Percentiles rank a stretch among this genome's conserved stretches.
Evolutionary conservation across 2,113 vertebrate species (phyloP).

Genomic region (Tauraco erythrolophus): DNA sequence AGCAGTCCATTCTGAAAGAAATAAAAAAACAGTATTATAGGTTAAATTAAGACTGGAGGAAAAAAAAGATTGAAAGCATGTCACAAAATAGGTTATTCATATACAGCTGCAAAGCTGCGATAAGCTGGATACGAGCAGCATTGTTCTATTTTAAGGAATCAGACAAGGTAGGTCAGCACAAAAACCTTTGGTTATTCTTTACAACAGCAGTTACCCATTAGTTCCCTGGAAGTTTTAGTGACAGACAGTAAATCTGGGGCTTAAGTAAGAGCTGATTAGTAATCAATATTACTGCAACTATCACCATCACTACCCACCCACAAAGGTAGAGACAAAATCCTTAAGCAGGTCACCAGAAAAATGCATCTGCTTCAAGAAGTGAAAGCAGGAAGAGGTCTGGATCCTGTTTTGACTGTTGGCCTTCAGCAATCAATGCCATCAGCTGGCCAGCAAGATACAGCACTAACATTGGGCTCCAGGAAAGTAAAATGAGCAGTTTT

Average conservation of each 20-base stretch:
- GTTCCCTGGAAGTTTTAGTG: not conserved
- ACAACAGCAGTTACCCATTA: not conserved
- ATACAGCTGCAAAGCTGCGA: not conserved
- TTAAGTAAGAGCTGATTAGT: not conserved
- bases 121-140: not conserved
- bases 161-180: constrained; percentile 59
- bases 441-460: not conserved
- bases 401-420: constrained; percentile 1
- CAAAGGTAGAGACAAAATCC: not conserved
- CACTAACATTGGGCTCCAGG: not conserved
- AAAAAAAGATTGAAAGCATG: constrained; percentile 22
- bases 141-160: constrained; percentile 51
- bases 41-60: constrained; percentile 52
- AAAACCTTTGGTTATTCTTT: not conserved
- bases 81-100: constrained; percentile 67
- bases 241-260: not conserved
- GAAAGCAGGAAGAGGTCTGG: constrained; percentile 9
- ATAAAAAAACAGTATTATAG: constrained; percentile 49
- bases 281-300: not conserved
- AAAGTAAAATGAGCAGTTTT: not conserved
- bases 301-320: not conserved
- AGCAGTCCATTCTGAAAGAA: constrained; percentile 81
- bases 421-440: not conserved
- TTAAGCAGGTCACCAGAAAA: not conserved
- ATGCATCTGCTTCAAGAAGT: not conserved